phyloP scores from a whole-genome alignment of 1,140 invertebrate genomes.

The Cardiocondyla obscurior region DNA sequence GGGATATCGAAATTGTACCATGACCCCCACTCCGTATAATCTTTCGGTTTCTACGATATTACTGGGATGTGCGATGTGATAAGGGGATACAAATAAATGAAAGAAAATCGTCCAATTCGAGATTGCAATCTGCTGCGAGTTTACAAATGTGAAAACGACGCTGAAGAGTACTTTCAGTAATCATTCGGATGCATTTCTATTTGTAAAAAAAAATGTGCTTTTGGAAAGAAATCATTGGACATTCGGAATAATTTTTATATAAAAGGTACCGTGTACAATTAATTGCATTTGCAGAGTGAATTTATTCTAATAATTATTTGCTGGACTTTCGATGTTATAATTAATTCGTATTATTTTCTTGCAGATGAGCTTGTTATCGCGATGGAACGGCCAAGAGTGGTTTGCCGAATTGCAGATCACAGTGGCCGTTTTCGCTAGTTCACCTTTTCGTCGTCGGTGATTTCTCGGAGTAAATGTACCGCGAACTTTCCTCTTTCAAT shows the following conservation, averaged over 20 bases:
- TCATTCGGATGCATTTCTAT: background rate
- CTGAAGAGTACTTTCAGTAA: background rate
- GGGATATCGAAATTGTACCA: slow-evolving; percentile 66
- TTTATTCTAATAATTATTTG: background rate
- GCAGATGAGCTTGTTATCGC: slow-evolving; percentile 29
- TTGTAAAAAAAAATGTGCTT: background rate
- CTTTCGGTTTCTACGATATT: slow-evolving; percentile 55
- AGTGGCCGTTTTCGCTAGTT: slow-evolving; percentile 69
- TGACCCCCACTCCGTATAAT: slow-evolving; percentile 1
- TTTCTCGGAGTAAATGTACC: slow-evolving; percentile 79
- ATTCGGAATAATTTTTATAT: background rate
- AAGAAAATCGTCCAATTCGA: slow-evolving; percentile 31
- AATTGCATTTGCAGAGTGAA: background rate
- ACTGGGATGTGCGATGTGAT: slow-evolving; percentile 43
- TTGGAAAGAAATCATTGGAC: background rate
- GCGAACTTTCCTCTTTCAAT: slow-evolving; percentile 82
- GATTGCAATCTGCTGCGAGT: slow-evolving; percentile 20
- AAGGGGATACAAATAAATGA: slow-evolving; percentile 62
- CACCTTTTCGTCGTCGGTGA: slow-evolving; percentile 68
- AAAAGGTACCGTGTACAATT: background rate
- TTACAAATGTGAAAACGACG: background rate
- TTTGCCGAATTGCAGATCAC: slow-evolving; percentile 61
- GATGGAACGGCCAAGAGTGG: slow-evolving; percentile 22
- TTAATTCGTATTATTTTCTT: slow-evolving; percentile 26
- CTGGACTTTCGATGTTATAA: background rate